Percentiles rank a stretch among this genome's conserved stretches.
phyloP scores from a whole-genome alignment of 2,113 vertebrate genomes.

The Albula goreensis region DNA sequence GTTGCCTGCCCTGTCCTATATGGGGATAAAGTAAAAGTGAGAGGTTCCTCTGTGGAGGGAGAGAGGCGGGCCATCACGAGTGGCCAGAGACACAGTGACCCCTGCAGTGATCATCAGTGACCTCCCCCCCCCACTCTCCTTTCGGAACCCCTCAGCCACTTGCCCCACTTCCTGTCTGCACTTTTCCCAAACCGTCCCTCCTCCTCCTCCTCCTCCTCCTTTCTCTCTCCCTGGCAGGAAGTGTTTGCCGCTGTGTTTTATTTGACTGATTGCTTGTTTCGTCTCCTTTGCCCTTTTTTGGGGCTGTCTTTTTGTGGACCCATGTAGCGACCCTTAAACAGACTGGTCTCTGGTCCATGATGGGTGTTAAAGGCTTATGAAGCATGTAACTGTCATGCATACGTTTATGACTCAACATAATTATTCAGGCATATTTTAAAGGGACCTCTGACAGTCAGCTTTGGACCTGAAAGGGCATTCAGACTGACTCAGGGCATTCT shows the following conservation, averaged over 20 bases:
- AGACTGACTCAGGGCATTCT: too few species aligned
- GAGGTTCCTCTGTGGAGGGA: constrained; percentile 41
- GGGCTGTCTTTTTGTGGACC: constrained; percentile 53
- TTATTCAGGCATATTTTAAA: constrained; percentile 56
- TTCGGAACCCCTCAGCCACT: constrained; percentile 55
- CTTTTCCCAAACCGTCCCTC: constrained; percentile 42
- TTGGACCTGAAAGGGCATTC: neutral
- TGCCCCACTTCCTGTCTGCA: constrained; percentile 65
- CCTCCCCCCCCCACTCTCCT: constrained; percentile 47
- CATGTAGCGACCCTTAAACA: constrained; percentile 17
- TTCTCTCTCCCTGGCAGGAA: constrained; percentile 50
- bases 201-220: constrained; percentile 50
- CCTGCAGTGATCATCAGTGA: constrained; percentile 65
- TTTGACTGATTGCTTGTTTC: constrained; percentile 53
- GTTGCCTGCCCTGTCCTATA: neutral
- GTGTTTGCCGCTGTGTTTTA: constrained; percentile 33
- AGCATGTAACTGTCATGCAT: constrained; percentile 49
- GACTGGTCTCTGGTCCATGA: too few species aligned
- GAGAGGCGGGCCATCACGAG: constrained; percentile 46
- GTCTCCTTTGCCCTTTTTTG: constrained; percentile 56
- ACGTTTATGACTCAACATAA: constrained; percentile 47
- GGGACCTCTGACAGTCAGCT: neutral
- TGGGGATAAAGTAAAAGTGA: constrained; percentile 39
- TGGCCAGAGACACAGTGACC: constrained; percentile 45
- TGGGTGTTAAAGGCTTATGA: constrained; percentile 50